Base-by-base conservation (phyloP, 2,888 invertebrate genomes). In the Acanthosoma haemorrhoidale region DNA sequence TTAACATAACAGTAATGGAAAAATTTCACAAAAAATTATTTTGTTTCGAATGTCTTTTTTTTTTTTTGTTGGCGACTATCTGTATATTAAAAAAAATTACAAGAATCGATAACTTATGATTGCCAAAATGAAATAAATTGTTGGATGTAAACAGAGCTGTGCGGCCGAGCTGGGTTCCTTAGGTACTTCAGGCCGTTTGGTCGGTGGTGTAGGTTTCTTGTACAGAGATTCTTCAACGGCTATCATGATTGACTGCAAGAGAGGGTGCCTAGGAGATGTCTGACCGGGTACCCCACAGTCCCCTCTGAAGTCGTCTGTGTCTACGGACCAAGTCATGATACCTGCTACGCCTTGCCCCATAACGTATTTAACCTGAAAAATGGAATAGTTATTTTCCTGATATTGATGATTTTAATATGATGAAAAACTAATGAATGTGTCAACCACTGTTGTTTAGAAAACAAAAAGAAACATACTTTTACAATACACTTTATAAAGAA, bases 271-370 rank as follows among this genome's bases (percentile, higher is more conserved):
- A 0, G 71, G 64, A 13, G 34, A 39, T 3, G 60, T n/a, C 16
- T 70, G 69, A 11, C 70, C 70, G 0, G 72, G 70, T 34, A 32
- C 70, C 63, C 74, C 75, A 73, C 92, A 92, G 60, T 83, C 84
- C 0, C 92, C 92, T 21, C 82, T 82, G 79, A 92, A 93, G 80
- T 94, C 94, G 74, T 94, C 94, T 0, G 92, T 94, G 78, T 94
- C 94, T 38, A 93, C 86, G 38, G 92, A 91, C 94, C 94, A 94
- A 4, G 92, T 86, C 92, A 94, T 93, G 0, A 89, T 84, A 1
- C 94, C 94, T 0, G 87, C 91, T 0, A 94, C 80, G 3, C 84
- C 83, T 75, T 86, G 83, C 72, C 84, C 83, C 77, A 88, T 39
- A 9, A 29, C 87, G 77, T 85, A 85, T 57, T 75, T 74, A 21